A percentile compares a stretch with the other conserved stretches of the same genome.
phyloP scores from a whole-genome alignment of 92 coral and sea anemone genomes.

The Porites cylindrica region DNA sequence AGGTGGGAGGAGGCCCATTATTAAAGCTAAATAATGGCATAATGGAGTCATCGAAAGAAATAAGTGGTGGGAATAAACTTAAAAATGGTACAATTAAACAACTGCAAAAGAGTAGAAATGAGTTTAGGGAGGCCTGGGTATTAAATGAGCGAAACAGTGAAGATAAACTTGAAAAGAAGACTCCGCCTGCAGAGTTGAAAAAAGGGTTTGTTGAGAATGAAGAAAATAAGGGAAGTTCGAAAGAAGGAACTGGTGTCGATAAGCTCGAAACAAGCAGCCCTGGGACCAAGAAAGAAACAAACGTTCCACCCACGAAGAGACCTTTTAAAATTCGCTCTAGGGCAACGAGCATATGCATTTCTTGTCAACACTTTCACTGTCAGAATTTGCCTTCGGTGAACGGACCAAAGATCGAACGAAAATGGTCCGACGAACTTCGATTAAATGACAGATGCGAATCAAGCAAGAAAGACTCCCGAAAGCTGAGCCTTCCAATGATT shows the following conservation, averaged over 20 bases:
- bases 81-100: background rate
- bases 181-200: background rate
- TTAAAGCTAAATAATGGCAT: background rate
- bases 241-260: background rate
- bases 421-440: background rate
- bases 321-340: conserved; percentile 21
- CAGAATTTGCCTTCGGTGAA: background rate
- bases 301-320: background rate
- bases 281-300: background rate
- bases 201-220: background rate
- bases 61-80: background rate
- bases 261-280: background rate
- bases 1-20: background rate
- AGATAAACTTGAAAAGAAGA: background rate
- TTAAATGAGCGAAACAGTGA: background rate
- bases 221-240: too few relatives aligned
- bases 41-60: background rate
- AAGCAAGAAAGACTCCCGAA: background rate
- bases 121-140: background rate
- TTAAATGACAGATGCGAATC: background rate
- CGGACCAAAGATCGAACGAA: background rate
- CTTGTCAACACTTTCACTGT: background rate
- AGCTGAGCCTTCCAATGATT: background rate
- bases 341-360: conserved; percentile 6
- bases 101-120: background rate